These are phyloP conservation scores for Chrysina gloriosa DNA, from an alignment of 2,888 invertebrate genomes.

Conservation along the genomic window DNA sequence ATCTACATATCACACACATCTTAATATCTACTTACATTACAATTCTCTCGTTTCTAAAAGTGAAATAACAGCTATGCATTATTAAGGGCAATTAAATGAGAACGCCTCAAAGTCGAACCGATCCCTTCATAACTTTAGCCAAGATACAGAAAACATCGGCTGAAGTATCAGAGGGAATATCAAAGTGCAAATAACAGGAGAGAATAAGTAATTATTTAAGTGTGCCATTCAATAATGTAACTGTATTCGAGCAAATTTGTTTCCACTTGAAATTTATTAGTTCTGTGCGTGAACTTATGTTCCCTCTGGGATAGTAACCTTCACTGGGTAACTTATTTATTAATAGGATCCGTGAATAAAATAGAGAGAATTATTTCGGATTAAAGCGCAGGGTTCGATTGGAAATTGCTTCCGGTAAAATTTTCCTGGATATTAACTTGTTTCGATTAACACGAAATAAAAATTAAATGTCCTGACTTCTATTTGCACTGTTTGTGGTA, in stretches of 20 bases:
- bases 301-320: slow-evolving; percentile 31
- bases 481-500: too few species aligned
- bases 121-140: slow-evolving; percentile 17
- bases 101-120: slow-evolving; percentile 10
- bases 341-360: slow-evolving; percentile 23
- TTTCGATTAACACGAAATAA: too few species aligned
- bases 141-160: background rate
- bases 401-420: background rate
- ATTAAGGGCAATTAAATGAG: slow-evolving; percentile 17
- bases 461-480: too few species aligned
- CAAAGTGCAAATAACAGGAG: slow-evolving; percentile 29
- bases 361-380: slow-evolving; percentile 25
- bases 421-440: too few species aligned
- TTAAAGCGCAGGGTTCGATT: slow-evolving; percentile 2
- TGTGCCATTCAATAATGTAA: slow-evolving; percentile 32
- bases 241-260: slow-evolving; percentile 32
- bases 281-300: slow-evolving; percentile 28
- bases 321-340: slow-evolving; percentile 33
- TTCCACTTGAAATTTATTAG: slow-evolving; percentile 33
- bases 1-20: too few species aligned
- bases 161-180: slow-evolving; percentile 13
- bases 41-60: background rate
- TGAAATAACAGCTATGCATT: background rate
- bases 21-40: background rate
- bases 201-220: slow-evolving; percentile 29